These are phyloP conservation scores for Oophaga sylvatica DNA, from an alignment of 2,797 vertebrate genomes.

Conservation along the genomic window DNA sequence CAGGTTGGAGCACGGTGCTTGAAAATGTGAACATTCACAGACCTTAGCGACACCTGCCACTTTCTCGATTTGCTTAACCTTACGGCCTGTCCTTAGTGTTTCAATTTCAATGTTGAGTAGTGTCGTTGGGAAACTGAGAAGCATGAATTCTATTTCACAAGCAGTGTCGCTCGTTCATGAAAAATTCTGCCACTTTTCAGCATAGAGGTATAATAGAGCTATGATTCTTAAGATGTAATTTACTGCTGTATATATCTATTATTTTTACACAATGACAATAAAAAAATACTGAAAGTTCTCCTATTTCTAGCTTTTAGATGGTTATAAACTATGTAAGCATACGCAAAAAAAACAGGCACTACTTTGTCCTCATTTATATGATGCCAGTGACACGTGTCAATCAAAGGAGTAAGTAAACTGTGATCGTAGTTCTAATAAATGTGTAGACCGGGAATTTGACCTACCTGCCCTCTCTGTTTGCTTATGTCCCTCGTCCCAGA, in stretches of 20 bases:
- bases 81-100: too few species aligned
- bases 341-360: background rate
- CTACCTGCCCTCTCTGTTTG: background rate
- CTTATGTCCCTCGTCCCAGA: background rate
- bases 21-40: too few species aligned
- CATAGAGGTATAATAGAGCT: background rate
- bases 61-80: too few species aligned
- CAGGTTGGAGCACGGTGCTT: too few species aligned
- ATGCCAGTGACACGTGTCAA: background rate
- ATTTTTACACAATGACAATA: background rate
- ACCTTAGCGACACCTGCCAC: too few species aligned
- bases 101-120: too few species aligned
- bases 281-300: background rate
- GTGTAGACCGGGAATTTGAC: background rate
- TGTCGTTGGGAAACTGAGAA: too few species aligned
- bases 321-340: background rate
- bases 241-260: background rate
- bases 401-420: background rate
- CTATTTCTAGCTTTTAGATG: background rate
- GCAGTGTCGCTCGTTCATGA: too few species aligned
- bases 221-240: background rate
- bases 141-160: too few species aligned
- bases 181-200: too few species aligned
- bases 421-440: background rate
- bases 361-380: background rate